A percentile compares a stretch with the other conserved stretches of the same genome.
phyloP scores from a whole-genome alignment of 2,113 vertebrate species.

The Arenaria interpres region DNA sequence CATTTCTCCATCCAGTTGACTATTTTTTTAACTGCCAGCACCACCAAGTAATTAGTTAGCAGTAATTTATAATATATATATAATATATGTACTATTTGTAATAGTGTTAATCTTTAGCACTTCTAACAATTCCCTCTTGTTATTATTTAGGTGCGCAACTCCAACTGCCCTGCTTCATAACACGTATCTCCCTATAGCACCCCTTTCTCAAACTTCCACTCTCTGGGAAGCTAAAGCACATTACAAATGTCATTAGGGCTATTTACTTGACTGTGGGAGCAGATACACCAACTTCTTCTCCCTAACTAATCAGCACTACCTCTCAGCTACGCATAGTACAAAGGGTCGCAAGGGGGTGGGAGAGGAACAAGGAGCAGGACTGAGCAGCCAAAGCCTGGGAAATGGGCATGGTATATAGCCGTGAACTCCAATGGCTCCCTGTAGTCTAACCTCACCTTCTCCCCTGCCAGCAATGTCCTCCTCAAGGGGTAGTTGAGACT shows the following conservation, averaged over 20 bases:
- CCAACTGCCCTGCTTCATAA: neutral
- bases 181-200: neutral
- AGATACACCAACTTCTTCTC: neutral
- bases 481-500: neutral
- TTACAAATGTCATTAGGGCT: neutral
- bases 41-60: neutral
- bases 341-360: neutral
- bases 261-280: neutral
- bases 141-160: neutral
- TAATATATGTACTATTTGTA: too few relatives aligned
- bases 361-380: neutral
- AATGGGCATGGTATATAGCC: neutral
- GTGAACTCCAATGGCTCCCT: neutral
- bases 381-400: neutral
- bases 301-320: neutral
- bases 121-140: neutral
- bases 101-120: neutral
- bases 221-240: neutral
- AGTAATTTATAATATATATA: too few relatives aligned
- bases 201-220: neutral
- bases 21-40: neutral
- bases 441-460: neutral
- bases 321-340: neutral
- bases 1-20: neutral
- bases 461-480: neutral